Evolutionary conservation across 2,888 invertebrate species (phyloP), one percentile per base, ranked within the genome.

Genomic region (Cordilura impudica): DNA sequence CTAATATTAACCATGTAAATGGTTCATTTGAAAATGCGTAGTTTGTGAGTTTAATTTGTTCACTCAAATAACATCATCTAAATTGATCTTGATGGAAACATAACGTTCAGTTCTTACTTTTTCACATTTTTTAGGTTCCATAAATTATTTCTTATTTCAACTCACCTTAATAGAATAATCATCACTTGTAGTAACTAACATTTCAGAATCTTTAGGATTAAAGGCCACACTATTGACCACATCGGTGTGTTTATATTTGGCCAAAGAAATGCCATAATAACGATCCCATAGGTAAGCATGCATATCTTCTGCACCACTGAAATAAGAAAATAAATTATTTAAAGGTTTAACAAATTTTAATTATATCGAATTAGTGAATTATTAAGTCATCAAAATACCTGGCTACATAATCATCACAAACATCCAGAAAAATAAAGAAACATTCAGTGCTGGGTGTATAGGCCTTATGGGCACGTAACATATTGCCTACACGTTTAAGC

Each of bases 161-260:
- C 66, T 65, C 66, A 88, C 90, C 91, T 95, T 96, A 61, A 96
- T 92, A 4, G 93, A 93, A 85, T 92, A 92, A 89, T 96, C 96
- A 87, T 96, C 96, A 70, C 95, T 95, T 8, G 95, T 95, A 5
- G 96, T 95, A 6, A 96, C 93, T 29, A 96, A 90, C 93, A 95
- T 94, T 89, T 95, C 94, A 0, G 94, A 92, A 89, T 96, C 94
- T 77, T 91, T 91, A 0, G 96, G 95, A 90, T 95, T 96, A 86
- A 96, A 96, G 2, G 96, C 96, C 1, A 96, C 96, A 18, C 94
- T 94, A 89, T 96, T 96, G 0, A 96, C 96, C 7, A 96, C 95
- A 88, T 95, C 95, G 0, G 90, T 89, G 87, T 96, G 96, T 2
- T 94, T 94, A 83, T 94, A 94, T 85, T 94, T 94, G 0, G 93